A percentile compares a stretch with the other conserved stretches of the same genome.
Conservation (phyloP, 2,113 vertebrate genomes). For the Pleuronectes platessa region DNA sequence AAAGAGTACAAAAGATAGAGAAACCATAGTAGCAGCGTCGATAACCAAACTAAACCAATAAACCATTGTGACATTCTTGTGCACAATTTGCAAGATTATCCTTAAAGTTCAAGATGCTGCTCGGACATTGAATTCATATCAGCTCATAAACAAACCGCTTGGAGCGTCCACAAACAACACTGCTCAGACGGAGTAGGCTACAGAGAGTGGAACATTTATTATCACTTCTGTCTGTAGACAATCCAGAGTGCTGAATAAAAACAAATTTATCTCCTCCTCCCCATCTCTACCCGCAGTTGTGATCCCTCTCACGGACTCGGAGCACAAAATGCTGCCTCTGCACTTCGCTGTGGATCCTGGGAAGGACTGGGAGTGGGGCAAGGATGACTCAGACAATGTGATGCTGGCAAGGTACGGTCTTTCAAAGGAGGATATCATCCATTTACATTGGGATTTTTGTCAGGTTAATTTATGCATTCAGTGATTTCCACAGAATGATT, state of each 20-base stretch:
- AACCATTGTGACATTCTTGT: not conserved
- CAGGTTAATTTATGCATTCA: not conserved
- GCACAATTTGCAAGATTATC: not conserved
- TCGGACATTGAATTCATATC: not conserved
- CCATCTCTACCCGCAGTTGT: slow-evolving; percentile 82
- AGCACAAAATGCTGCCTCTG: slow-evolving; percentile 96
- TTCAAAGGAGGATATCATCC: not conserved
- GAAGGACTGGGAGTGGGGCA: slow-evolving; percentile 96
- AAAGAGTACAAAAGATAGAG: too few species aligned
- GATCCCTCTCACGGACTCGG: slow-evolving; percentile 94
- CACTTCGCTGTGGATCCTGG: slow-evolving; percentile 97
- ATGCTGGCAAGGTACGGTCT: slow-evolving; percentile 88
- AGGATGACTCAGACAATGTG: slow-evolving; percentile 91
- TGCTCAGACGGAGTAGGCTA: not conserved
- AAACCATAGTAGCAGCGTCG: not conserved
- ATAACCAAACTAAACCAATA: not conserved
- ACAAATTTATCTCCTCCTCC: not conserved
- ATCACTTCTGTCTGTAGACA: not conserved
- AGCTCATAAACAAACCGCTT: not conserved
- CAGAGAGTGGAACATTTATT: not conserved
- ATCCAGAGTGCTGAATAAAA: slow-evolving; percentile 7
- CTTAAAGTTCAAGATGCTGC: not conserved
- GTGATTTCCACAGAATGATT: too few species aligned
- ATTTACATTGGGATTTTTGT: not conserved
- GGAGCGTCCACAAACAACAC: too few species aligned